Conservation (phyloP, 2,888 invertebrate species). For the Kuschelorhynchus macadamiae region DNA sequence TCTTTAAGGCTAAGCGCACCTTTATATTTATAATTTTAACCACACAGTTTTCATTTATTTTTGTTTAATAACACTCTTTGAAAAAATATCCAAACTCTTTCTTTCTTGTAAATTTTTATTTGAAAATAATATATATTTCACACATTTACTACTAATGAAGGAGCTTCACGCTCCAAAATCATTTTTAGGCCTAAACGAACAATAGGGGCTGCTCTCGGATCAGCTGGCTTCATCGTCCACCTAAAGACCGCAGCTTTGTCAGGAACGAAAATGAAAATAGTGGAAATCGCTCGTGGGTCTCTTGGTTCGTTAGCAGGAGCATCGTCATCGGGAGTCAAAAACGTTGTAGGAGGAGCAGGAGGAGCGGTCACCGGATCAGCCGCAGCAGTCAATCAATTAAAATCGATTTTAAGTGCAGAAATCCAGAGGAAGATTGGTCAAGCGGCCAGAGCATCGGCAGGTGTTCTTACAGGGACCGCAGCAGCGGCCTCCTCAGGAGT, state of each 20-base stretch:
- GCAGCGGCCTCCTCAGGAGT: constrained; percentile 15
- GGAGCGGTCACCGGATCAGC: constrained; percentile 27
- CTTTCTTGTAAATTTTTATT: too few species aligned
- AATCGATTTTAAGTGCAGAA: constrained; percentile 16
- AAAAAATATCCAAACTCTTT: too few species aligned
- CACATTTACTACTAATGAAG: background rate
- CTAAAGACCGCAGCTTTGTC: constrained; percentile 25
- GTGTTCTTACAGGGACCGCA: background rate
- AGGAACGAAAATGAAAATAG: constrained; percentile 34
- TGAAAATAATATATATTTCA: too few species aligned
- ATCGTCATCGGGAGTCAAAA: constrained; percentile 7
- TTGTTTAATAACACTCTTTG: too few species aligned
- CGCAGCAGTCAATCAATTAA: constrained; percentile 22
- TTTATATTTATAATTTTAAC: too few species aligned
- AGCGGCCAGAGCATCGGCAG: background rate
- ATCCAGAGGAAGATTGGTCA: constrained; percentile 23
- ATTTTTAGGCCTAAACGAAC: constrained; percentile 41
- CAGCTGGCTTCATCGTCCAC: background rate
- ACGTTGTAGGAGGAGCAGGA: background rate
- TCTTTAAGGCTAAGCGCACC: too few species aligned
- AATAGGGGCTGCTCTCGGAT: background rate
- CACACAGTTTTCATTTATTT: too few species aligned
- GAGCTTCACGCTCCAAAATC: constrained; percentile 5
- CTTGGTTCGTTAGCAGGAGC: background rate
- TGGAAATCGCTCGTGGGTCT: constrained; percentile 29